Evolutionary conservation across 2,113 vertebrate genomes (phyloP).

Genomic region (Menidia beryllina): DNA sequence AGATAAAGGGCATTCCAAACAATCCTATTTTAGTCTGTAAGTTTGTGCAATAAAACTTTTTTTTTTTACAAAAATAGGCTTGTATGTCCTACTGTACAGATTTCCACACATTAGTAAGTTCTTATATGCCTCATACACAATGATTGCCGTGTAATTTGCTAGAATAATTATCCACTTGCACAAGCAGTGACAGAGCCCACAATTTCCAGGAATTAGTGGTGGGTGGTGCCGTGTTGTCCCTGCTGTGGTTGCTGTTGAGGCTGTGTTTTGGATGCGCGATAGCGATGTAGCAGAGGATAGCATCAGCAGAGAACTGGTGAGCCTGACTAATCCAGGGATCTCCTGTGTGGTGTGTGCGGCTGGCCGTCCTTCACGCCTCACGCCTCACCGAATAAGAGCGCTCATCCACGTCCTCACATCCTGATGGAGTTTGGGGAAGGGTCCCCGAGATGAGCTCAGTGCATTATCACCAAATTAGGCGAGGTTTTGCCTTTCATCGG

Average conservation of each 20-base stretch:
- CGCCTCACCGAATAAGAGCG: slow-evolving; percentile 44
- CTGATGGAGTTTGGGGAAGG: neutral
- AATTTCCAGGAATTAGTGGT: slow-evolving; percentile 10
- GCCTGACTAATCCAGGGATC: slow-evolving; percentile 80
- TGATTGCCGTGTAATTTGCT: slow-evolving; percentile 15
- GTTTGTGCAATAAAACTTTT: too few relatives aligned
- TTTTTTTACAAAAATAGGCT: neutral
- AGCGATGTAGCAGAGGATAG: slow-evolving; percentile 50
- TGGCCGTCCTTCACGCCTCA: slow-evolving; percentile 76
- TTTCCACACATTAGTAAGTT: slow-evolving; percentile 3
- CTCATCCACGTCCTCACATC: slow-evolving; percentile 31
- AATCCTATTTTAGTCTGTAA: too few relatives aligned
- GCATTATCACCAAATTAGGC: slow-evolving; percentile 15
- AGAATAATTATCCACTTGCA: slow-evolving; percentile 19
- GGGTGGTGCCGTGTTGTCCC: slow-evolving; percentile 16
- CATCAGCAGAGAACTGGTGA: slow-evolving; percentile 39
- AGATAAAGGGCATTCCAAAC: neutral
- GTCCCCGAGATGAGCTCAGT: slow-evolving; percentile 5
- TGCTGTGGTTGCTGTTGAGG: slow-evolving; percentile 40
- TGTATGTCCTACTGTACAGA: neutral
- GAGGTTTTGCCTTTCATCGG: slow-evolving; percentile 17
- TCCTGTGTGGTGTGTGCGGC: slow-evolving; percentile 65
- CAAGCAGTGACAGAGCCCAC: slow-evolving; percentile 16
- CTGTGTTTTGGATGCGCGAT: slow-evolving; percentile 53
- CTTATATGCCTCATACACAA: neutral